phyloP scores from a whole-genome alignment of 2,113 vertebrate species.

The Channa argus region DNA sequence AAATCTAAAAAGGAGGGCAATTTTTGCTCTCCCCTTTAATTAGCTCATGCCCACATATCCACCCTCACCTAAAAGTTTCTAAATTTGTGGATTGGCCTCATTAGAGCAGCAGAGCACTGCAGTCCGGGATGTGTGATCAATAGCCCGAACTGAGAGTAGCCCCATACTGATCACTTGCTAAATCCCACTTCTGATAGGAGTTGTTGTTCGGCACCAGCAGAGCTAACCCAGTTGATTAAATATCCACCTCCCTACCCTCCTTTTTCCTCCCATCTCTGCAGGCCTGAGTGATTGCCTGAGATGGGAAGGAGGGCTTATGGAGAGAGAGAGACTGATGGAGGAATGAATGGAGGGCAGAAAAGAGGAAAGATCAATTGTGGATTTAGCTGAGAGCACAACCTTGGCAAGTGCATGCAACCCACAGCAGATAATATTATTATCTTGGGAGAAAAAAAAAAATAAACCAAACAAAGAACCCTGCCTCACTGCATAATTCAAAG shows the following conservation, averaged over 20 bases:
- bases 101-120: slow-evolving; percentile 62
- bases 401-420: slow-evolving; percentile 67
- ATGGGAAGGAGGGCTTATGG: slow-evolving; percentile 49
- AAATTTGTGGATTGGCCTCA: slow-evolving; percentile 75
- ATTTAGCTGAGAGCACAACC: slow-evolving; percentile 79
- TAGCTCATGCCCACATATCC: slow-evolving; percentile 68
- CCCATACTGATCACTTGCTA: slow-evolving; percentile 72
- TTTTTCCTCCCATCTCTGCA: slow-evolving; percentile 62
- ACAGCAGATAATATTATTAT: slow-evolving; percentile 82
- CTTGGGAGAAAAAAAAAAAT: slow-evolving; percentile 38
- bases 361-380: slow-evolving; percentile 79
- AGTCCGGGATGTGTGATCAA: slow-evolving; percentile 68
- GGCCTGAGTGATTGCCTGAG: slow-evolving; percentile 68
- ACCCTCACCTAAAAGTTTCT: slow-evolving; percentile 72
- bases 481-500: slow-evolving; percentile 66
- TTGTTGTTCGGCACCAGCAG: slow-evolving; percentile 72
- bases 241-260: slow-evolving; percentile 57
- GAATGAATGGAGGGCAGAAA: slow-evolving; percentile 58
- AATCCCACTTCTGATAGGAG: slow-evolving; percentile 71
- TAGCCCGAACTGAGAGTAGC: slow-evolving; percentile 64
- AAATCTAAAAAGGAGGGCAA: slow-evolving; percentile 62
- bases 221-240: slow-evolving; percentile 78
- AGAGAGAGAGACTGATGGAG: slow-evolving; percentile 53
- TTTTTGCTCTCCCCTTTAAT: slow-evolving; percentile 69
- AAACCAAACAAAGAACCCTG: slow-evolving; percentile 63